Conservation (phyloP, 2,113 vertebrate species). For the Nothoprocta perdicaria region DNA sequence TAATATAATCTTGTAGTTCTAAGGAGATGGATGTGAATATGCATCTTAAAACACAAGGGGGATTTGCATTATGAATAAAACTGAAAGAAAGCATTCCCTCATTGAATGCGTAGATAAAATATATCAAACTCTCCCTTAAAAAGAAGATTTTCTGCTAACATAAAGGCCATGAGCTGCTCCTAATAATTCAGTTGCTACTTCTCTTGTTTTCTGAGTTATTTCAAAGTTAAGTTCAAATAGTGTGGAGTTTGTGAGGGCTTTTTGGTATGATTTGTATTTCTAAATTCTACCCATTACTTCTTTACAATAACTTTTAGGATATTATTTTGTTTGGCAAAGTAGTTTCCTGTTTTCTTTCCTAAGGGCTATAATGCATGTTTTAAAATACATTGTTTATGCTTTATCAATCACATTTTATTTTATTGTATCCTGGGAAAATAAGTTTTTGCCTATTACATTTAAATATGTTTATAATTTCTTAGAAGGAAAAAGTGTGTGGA, state of each 20-base stretch:
- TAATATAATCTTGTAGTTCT: background rate
- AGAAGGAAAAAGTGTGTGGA: conserved; percentile 92
- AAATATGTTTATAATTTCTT: conserved; percentile 60
- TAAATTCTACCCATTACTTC: background rate
- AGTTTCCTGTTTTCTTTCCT: background rate
- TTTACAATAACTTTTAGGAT: background rate
- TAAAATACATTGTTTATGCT: conserved; percentile 9
- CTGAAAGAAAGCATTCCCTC: background rate
- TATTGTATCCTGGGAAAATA: background rate
- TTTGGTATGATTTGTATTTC: background rate
- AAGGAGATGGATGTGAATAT: background rate
- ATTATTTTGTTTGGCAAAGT: background rate
- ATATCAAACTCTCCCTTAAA: background rate
- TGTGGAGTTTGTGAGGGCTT: background rate
- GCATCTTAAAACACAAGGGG: background rate
- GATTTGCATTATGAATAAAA: background rate
- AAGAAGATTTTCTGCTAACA: background rate
- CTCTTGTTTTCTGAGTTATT: background rate
- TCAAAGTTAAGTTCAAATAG: conserved; percentile 9
- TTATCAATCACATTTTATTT: conserved; percentile 19
- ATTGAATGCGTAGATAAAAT: background rate
- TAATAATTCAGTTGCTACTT: background rate
- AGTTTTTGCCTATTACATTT: conserved; percentile 35
- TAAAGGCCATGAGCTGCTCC: background rate
- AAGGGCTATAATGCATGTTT: background rate